phyloP scores from a whole-genome alignment of 2,797 vertebrate species.

The Eulemur albifrons region DNA sequence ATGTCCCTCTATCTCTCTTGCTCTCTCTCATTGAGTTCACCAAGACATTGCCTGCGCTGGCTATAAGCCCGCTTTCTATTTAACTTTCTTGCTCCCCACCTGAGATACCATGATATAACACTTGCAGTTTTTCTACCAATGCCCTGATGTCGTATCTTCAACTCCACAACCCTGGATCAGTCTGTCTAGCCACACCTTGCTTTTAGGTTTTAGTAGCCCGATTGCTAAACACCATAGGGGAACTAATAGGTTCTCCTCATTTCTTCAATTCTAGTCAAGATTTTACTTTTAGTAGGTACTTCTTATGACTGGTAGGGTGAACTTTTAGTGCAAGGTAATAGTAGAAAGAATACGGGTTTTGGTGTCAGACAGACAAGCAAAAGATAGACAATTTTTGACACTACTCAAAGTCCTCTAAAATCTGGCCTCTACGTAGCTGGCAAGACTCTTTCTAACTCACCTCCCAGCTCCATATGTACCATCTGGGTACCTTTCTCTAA shows the following conservation, averaged over 20 bases:
- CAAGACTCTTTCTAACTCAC: background rate
- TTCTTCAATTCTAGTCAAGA: background rate
- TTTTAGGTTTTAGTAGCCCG: background rate
- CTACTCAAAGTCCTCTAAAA: background rate
- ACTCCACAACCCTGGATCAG: background rate
- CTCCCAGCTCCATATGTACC: rapidly evolving
- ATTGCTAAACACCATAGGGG: background rate
- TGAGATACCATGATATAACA: background rate
- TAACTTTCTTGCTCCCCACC: background rate
- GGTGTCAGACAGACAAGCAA: background rate
- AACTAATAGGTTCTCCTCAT: background rate
- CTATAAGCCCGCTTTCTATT: background rate
- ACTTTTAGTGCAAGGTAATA: background rate
- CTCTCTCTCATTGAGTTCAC: background rate
- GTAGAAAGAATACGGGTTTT: background rate
- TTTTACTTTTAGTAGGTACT: background rate
- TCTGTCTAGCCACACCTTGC: background rate
- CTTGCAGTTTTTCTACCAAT: background rate
- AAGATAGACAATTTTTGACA: background rate
- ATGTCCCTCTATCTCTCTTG: background rate
- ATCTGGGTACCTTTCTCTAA: background rate
- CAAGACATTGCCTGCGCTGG: background rate
- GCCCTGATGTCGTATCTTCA: background rate
- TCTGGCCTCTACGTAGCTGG: background rate
- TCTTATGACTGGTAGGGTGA: background rate